A percentile compares a stretch with the other conserved stretches of the same genome.
Conservation (phyloP, 2,888 invertebrate species). For the Amorpha juglandis region DNA sequence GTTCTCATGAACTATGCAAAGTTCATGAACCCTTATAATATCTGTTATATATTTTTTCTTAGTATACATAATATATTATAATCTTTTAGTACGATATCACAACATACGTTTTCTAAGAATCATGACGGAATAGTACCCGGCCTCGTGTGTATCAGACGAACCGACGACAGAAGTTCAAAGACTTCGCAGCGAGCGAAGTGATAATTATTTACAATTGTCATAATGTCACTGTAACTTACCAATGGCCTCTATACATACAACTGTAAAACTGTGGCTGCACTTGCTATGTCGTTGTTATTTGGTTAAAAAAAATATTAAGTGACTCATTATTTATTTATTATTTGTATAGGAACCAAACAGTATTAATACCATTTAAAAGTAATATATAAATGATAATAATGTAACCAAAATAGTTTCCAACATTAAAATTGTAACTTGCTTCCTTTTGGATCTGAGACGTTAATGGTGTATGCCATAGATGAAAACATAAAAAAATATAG, state of each 20-base stretch:
- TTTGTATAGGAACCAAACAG: too few relatives aligned
- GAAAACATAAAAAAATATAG: too few relatives aligned
- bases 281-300: not conserved
- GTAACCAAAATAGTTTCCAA: too few relatives aligned
- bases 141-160: not conserved
- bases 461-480: too few relatives aligned
- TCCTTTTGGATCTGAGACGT: not conserved
- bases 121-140: not conserved
- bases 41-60: not conserved
- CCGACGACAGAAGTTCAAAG: conserved; percentile 16
- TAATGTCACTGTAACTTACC: conserved; percentile 30
- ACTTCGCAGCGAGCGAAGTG: conserved; percentile 12
- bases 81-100: conserved; percentile 2
- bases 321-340: too few relatives aligned
- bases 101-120: not conserved
- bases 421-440: not conserved
- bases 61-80: not conserved
- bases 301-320: too few relatives aligned
- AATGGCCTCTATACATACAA: not conserved
- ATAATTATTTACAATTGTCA: conserved; percentile 36
- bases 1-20: too few relatives aligned
- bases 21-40: too few relatives aligned
- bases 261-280: not conserved
- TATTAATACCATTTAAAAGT: too few relatives aligned
- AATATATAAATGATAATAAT: too few relatives aligned